Conservation (phyloP, 2,888 invertebrate species). For the Acrobasis repandana region DNA sequence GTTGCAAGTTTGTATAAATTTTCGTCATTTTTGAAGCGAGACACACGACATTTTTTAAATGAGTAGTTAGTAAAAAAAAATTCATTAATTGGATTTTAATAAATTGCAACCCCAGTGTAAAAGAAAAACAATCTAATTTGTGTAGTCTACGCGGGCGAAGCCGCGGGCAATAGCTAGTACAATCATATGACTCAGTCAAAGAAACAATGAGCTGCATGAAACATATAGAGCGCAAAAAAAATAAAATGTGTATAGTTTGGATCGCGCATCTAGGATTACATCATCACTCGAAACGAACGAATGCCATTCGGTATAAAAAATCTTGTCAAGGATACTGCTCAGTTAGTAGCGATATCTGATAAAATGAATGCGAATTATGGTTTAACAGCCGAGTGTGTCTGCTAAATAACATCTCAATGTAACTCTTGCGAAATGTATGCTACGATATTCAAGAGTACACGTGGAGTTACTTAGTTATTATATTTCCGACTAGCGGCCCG, state of each 20-base stretch:
- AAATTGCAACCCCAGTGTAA: too few species aligned
- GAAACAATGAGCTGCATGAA: not conserved
- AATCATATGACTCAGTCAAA: not conserved
- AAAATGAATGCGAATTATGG: constrained; percentile 20
- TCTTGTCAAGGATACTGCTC: constrained; percentile 12
- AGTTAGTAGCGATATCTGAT: not conserved
- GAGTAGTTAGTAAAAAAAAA: too few species aligned
- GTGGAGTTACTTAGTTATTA: too few species aligned
- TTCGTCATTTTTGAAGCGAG: too few species aligned
- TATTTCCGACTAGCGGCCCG: too few species aligned
- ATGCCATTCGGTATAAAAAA: constrained; percentile 9
- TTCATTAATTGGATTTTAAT: too few species aligned
- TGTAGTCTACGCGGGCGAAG: too few species aligned
- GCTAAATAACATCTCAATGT: constrained; percentile 16
- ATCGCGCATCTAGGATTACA: constrained; percentile 13
- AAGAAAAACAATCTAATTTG: too few species aligned
- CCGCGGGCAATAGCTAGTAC: too few species aligned
- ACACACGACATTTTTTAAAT: too few species aligned
- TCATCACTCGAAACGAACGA: constrained; percentile 22
- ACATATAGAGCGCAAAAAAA: not conserved
- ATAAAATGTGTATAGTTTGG: constrained; percentile 1
- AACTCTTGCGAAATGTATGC: not conserved
- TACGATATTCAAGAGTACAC: too few species aligned
- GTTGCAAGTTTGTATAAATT: too few species aligned
- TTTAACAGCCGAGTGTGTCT: constrained; percentile 3